These are phyloP conservation scores for Epinotia demarniana DNA, from an alignment of 2,888 invertebrate species.

Conservation along the genomic window DNA sequence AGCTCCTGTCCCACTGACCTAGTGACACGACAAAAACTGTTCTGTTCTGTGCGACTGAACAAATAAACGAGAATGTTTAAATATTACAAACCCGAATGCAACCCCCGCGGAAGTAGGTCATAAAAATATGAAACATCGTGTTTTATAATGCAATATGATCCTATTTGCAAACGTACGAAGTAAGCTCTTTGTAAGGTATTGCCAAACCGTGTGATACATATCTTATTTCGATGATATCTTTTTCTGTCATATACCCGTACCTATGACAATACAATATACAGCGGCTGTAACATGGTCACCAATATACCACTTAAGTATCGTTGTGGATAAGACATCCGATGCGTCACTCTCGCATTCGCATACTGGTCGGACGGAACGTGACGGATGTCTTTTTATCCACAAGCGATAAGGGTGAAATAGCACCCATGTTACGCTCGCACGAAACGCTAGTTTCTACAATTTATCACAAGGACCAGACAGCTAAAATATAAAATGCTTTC, in stretches of 20 bases:
- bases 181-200: neutral
- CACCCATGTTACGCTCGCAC: no score
- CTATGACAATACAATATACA: neutral
- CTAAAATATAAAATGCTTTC: neutral
- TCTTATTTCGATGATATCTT: neutral
- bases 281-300: no score
- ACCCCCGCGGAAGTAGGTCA: constrained; percentile 9
- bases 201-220: neutral
- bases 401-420: no score
- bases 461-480: neutral
- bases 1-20: constrained; percentile 73
- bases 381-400: no score
- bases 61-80: constrained; percentile 70
- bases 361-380: no score
- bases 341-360: no score
- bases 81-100: constrained; percentile 58
- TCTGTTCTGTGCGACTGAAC: constrained; percentile 62
- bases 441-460: neutral
- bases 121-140: constrained; percentile 26
- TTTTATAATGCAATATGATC: constrained; percentile 31
- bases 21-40: constrained; percentile 72
- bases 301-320: no score
- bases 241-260: neutral
- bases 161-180: neutral
- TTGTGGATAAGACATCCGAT: no score